Conservation (phyloP, 2,113 vertebrate genomes). For the Lagopus muta region DNA sequence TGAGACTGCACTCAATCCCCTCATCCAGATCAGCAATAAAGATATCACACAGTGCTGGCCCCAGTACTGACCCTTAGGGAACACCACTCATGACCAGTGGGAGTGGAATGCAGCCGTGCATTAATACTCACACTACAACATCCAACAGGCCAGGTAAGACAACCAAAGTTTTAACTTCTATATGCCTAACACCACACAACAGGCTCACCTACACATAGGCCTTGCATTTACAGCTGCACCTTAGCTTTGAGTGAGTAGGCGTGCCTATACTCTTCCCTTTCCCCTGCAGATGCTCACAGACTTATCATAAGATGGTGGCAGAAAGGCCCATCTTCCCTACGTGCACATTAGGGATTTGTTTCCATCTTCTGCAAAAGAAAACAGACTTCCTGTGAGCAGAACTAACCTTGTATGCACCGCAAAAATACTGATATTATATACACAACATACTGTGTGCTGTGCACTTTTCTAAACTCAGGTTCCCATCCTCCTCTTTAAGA, state of each 20-base stretch:
- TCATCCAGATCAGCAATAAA: no score
- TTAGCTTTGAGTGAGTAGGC: neutral
- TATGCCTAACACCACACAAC: rapidly evolving
- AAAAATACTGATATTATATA: neutral
- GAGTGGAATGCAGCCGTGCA: rapidly evolving
- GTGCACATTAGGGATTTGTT: rapidly evolving
- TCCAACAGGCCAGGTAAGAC: rapidly evolving
- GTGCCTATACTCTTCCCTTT: neutral
- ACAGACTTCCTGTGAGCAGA: neutral
- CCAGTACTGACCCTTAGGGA: no score
- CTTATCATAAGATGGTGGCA: neutral
- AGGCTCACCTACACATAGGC: rapidly evolving
- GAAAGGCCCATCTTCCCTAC: neutral
- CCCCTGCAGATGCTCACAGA: neutral
- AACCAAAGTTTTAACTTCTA: neutral
- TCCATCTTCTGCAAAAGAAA: neutral
- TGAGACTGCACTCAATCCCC: no score
- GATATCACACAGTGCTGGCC: no score
- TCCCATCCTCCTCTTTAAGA: constrained; percentile 30
- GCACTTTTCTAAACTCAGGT: neutral
- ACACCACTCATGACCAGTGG: no score
- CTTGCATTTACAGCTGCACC: neutral
- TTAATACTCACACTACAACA: neutral
- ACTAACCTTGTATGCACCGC: neutral
- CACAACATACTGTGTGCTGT: neutral